Base-by-base conservation (phyloP, 1,140 invertebrate species). In the Halesus radiatus region DNA sequence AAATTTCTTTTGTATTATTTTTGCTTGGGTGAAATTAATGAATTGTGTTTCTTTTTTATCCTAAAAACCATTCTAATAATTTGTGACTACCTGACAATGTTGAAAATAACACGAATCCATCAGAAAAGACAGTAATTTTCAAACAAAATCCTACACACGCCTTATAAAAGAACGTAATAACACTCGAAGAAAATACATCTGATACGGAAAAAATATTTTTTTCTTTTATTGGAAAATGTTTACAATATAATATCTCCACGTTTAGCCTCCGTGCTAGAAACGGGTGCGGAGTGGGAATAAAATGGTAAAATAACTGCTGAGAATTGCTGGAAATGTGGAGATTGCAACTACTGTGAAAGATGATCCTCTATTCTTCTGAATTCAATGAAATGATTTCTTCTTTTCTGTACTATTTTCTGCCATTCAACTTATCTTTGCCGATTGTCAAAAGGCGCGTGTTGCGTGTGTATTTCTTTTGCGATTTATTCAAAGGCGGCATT, bases 291-390 rank as follows among this genome's bases (percentile, higher is more conserved):
- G 20, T 5, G 7, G 7, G 37, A 45, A 45, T 45, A 45, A 13
- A 45, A 45, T 45, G 20, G 4, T 13, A 10, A 10, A 13, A 45
- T 45, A 45, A 45, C 37, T 45, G 37, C 56, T 22, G 56, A 23
- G 23, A 60, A 60, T 20, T 15, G 10, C 18, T 60, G 13, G 56
- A 18, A 23, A 60, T 60, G 62, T 66, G 20, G 18, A 64, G 60
- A 64, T 64, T 64, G 60, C 60, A 64, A 23, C 32, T 32, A 32
- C 60, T 64, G 60, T 64, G 62, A 32, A 66, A 66, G 62, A 66
- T 66, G 62, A 66, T 66, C 62, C 16, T 29, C 60, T 29, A 23
- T 26, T 64, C 60, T 32, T 66, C 26, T 66, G 62, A 29, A 66
- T 66, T 66, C 62, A 66, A 66, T 66, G 62, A 66, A 29, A 66